Evolutionary conservation across 1,140 invertebrate species (phyloP).

Genomic region (Anoplophora glabripennis): DNA sequence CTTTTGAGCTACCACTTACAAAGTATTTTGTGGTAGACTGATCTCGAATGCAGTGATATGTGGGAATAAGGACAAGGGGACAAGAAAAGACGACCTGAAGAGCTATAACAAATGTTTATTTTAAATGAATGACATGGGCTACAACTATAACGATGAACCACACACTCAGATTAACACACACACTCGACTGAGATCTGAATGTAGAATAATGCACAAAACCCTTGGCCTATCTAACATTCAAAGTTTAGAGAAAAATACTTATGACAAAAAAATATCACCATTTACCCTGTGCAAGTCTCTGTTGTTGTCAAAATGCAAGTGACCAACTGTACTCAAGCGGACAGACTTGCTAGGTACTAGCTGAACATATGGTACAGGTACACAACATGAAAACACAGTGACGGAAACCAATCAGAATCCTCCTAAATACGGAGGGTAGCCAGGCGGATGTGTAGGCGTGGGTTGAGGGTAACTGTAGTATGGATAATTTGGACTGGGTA

Average conservation of each 20-base stretch:
- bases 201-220: constrained; percentile 49
- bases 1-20: constrained; percentile 30
- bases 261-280: constrained; percentile 53
- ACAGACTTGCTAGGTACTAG: constrained; percentile 52
- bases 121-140: constrained; percentile 40
- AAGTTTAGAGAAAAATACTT: constrained; percentile 51
- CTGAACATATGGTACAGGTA: constrained; percentile 52
- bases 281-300: constrained; percentile 53
- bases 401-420: constrained; percentile 56
- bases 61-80: constrained; percentile 28
- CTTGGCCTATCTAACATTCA: constrained; percentile 51
- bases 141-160: constrained; percentile 42
- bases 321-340: constrained; percentile 49
- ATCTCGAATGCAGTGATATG: constrained; percentile 37
- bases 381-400: constrained; percentile 51
- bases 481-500: constrained; percentile 57
- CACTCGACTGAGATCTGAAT: constrained; percentile 48
- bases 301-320: constrained; percentile 49
- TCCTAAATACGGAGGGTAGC: constrained; percentile 53
- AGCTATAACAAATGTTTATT: constrained; percentile 44
- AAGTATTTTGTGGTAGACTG: constrained; percentile 28
- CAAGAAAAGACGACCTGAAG: constrained; percentile 36
- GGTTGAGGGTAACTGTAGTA: constrained; percentile 52
- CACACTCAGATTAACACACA: constrained; percentile 40
- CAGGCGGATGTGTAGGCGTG: constrained; percentile 50